phyloP scores from a whole-genome alignment of 2,113 vertebrate genomes.

The Piprites chloris region DNA sequence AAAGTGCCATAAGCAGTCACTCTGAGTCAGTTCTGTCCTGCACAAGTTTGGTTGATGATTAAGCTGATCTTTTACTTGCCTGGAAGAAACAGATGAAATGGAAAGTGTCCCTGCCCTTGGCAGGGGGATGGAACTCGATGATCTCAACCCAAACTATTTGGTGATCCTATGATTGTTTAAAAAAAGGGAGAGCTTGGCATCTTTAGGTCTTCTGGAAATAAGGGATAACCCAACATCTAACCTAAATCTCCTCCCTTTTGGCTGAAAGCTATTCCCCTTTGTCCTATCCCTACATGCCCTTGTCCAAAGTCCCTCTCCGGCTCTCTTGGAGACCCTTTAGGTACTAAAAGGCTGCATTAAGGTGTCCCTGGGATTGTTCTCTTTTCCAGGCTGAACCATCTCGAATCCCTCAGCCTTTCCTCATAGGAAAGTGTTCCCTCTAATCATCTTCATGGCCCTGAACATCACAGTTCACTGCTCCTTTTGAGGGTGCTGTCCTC shows the following conservation, averaged over 20 bases:
- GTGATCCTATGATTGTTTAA: neutral
- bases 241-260: neutral
- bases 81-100: neutral
- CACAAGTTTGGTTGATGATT: neutral
- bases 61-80: neutral
- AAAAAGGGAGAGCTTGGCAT: neutral
- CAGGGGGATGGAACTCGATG: neutral
- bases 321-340: neutral
- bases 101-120: neutral
- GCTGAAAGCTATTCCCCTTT: neutral
- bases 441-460: neutral
- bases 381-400: neutral
- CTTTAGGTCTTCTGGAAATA: neutral
- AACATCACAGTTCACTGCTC: neutral
- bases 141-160: neutral
- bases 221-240: neutral
- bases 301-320: neutral
- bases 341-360: neutral
- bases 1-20: neutral
- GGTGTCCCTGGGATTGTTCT: neutral
- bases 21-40: neutral
- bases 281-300: no score
- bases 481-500: neutral
- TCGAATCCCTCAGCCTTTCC: neutral
- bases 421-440: neutral